These are phyloP conservation scores for Amphipoea oculea DNA, from an alignment of 2,888 invertebrate genomes.

Conservation along the genomic window DNA sequence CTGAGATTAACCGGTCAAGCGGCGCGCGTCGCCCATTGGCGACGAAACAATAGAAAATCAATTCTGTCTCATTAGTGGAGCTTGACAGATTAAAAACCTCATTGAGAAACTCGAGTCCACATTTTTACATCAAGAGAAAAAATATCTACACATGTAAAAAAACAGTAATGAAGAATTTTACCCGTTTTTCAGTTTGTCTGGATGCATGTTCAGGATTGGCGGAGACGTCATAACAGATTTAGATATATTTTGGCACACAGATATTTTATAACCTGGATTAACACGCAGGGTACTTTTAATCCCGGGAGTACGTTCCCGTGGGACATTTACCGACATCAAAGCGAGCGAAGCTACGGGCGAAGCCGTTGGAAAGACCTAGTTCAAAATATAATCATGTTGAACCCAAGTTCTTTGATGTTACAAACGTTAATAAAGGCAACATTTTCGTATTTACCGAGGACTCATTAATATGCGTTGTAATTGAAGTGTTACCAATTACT, in stretches of 20 bases:
- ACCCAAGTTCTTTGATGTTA: slow-evolving; percentile 18
- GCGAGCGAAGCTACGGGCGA: not conserved
- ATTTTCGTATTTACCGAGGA: slow-evolving; percentile 18
- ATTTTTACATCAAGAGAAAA: not conserved
- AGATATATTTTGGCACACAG: not conserved
- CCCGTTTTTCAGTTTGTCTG: not conserved
- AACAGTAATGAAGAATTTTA: no score
- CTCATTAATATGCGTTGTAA: slow-evolving; percentile 41
- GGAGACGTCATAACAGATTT: not conserved
- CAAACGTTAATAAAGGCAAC: slow-evolving; percentile 16
- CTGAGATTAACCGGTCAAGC: no score
- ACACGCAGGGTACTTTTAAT: not conserved
- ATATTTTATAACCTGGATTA: not conserved
- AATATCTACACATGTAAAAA: not conserved
- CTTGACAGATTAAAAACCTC: not conserved
- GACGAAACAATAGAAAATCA: no score
- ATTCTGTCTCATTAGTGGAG: no score
- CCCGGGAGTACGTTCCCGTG: not conserved
- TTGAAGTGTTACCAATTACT: slow-evolving; percentile 50
- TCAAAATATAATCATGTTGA: not conserved
- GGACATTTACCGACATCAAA: not conserved
- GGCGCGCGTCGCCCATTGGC: no score
- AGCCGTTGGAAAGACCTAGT: not conserved
- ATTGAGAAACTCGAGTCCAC: not conserved
- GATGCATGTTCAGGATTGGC: not conserved